Conservation (phyloP, 2,888 invertebrate species). For the Eupithecia subumbrata region DNA sequence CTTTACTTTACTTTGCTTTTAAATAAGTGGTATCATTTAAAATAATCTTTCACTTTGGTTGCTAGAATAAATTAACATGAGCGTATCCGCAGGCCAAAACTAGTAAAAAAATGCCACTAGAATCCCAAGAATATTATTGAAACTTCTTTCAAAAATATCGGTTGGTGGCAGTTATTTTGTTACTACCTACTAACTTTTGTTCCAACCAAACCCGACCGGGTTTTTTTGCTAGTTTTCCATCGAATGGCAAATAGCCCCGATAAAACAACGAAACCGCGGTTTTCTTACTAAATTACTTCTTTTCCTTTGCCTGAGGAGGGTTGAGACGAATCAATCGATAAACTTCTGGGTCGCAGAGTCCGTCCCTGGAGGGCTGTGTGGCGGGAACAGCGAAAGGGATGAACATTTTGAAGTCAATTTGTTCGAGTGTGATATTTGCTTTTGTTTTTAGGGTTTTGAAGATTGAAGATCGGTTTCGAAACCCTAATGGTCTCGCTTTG, state of each 20-base stretch:
- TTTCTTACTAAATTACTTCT: constrained; percentile 18
- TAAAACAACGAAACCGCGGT: neutral
- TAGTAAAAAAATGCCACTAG: too few species aligned
- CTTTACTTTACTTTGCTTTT: too few species aligned
- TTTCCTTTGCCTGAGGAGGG: constrained; percentile 27
- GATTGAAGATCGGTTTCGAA: too few species aligned
- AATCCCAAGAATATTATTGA: too few species aligned
- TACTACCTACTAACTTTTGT: neutral
- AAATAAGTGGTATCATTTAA: too few species aligned
- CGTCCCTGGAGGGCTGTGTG: constrained; percentile 38
- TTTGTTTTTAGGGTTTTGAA: too few species aligned
- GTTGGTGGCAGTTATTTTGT: neutral
- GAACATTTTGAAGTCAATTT: constrained; percentile 5
- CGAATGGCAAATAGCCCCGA: neutral
- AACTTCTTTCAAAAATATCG: neutral
- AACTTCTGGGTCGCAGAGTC: constrained; percentile 47
- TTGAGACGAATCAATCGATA: constrained; percentile 49
- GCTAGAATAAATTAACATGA: neutral
- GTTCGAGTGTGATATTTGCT: constrained; percentile 5
- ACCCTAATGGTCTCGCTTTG: too few species aligned
- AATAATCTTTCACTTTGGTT: too few species aligned
- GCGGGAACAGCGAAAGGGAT: constrained; percentile 2
- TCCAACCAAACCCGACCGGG: neutral
- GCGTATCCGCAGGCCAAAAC: neutral
- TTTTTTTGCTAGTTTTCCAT: neutral